Percentiles rank a stretch among this genome's conserved stretches.
These are phyloP conservation scores for Tricholaema leucomelas DNA, from an alignment of 2,113 vertebrate genomes.

Conservation along the genomic window DNA sequence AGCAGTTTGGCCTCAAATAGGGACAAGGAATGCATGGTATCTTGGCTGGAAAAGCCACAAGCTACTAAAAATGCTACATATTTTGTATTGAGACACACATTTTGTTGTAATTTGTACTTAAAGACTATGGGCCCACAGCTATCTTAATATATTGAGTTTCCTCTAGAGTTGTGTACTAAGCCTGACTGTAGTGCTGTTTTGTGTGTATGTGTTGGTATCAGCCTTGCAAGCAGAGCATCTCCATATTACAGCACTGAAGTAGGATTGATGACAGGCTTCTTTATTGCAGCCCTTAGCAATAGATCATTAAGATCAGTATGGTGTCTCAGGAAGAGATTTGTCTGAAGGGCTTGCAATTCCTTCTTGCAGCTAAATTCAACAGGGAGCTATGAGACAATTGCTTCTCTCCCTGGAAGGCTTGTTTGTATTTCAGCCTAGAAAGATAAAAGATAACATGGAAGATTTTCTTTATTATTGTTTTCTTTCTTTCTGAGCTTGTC, in stretches of 20 bases:
- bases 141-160: neutral
- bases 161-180: rapidly evolving
- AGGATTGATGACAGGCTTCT: neutral
- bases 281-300: neutral
- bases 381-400: neutral
- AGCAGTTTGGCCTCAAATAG: neutral
- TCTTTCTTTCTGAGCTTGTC: neutral
- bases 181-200: neutral
- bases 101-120: neutral
- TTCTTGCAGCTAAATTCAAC: neutral
- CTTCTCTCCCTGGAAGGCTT: neutral
- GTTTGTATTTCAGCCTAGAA: neutral
- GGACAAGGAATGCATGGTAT: neutral
- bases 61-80: neutral
- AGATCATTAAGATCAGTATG: constrained; percentile 1
- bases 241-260: neutral
- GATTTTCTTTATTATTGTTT: neutral
- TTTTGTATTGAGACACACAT: neutral
- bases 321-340: neutral
- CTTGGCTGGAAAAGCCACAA: neutral
- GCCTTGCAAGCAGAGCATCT: neutral
- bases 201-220: neutral
- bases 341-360: neutral
- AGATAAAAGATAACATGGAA: neutral
- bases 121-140: neutral